Base-by-base conservation (phyloP, 30 jellyfish, hydroid and myxozoan genomes). In the Haliclystus octoradiatus region DNA sequence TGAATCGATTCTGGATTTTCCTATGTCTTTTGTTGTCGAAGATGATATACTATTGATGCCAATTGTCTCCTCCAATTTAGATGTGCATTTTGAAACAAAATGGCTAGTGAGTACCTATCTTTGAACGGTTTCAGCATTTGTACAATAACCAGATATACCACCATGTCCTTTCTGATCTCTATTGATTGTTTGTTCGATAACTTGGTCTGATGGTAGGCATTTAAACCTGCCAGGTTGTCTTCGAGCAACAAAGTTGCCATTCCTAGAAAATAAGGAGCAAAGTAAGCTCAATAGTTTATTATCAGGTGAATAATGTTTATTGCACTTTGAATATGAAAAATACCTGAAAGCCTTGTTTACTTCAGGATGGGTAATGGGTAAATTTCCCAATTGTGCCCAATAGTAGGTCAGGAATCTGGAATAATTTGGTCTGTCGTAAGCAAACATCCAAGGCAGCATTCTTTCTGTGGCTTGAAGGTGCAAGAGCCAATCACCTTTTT, bases 41-140 rank as follows among this genome's bases (percentile, higher is more conserved):
- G 1, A 14, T 2, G 51, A 31, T n/a, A n/a, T n/a, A 49, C 32
- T 50, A 31, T 51, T 35, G 33, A 65, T 76, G 74, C 57, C 65
- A 31, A 76, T 5, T 31, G 27, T 28, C 9, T 31, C 28, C 23
- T 76, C 69, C 70, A 76, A 32, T 65, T 66, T 26, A 52, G 34
- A 19, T 66, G 52, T 29, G 24, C 63, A 50, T 50, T 65, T 35
- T 2, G 89, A 73, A 60, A 50, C 81, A 28, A 49, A 4, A 62
- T 76, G 89, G 75, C 89, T 76, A 0, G 89, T 76, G 3, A 76
- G 49, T 40, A 76, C 89, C 89, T 81, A 76, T 24, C 89, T 66
- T 53, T 76, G 81, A 65, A 76, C 75, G 3, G 89, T 76, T 63
- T 81, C 89, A 12, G 79, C 72, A 7, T 50, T 3, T 31, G 81